A percentile compares a stretch with the other conserved stretches of the same genome.
Evolutionary conservation across 2,797 vertebrate genomes (phyloP).

Genomic region (Coendou prehensilis): DNA sequence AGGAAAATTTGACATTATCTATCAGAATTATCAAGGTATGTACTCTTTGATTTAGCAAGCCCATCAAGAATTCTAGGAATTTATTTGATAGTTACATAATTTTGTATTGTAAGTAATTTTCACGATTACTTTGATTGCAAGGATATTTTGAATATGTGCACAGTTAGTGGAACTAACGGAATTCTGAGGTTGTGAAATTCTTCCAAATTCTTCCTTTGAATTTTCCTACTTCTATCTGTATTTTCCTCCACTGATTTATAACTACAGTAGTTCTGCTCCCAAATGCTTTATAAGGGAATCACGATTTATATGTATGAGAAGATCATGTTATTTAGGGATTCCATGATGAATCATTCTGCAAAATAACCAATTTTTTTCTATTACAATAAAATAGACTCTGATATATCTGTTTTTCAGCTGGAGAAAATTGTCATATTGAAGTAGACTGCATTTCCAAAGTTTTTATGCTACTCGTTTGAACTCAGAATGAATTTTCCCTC

Average conservation of each 20-base stretch:
- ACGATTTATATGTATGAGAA: slow-evolving; percentile 56
- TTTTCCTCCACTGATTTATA: slow-evolving; percentile 55
- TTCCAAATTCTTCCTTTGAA: slow-evolving; percentile 3
- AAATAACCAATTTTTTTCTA: slow-evolving; percentile 52
- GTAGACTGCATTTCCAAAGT: slow-evolving; percentile 43
- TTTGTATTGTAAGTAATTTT: neutral
- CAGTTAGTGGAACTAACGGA: neutral
- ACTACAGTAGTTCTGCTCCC: neutral
- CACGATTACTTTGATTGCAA: slow-evolving; percentile 13
- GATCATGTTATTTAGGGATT: slow-evolving; percentile 39
- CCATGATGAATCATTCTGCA: neutral
- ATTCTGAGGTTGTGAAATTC: neutral
- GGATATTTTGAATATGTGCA: neutral
- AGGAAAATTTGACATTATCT: slow-evolving; percentile 4
- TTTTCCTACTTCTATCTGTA: neutral
- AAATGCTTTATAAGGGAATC: slow-evolving; percentile 57
- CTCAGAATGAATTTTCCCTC: slow-evolving; percentile 39
- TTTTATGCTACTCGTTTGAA: slow-evolving; percentile 54
- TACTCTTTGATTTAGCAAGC: slow-evolving; percentile 35
- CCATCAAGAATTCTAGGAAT: slow-evolving; percentile 12
- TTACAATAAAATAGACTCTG: slow-evolving; percentile 45
- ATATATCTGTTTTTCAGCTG: slow-evolving; percentile 53
- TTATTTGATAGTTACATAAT: neutral
- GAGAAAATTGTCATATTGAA: slow-evolving; percentile 21
- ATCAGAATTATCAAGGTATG: slow-evolving; percentile 20